These are phyloP conservation scores for Amphiprion ocellaris DNA, from an alignment of 2,113 vertebrate species.

Conservation along the genomic window DNA sequence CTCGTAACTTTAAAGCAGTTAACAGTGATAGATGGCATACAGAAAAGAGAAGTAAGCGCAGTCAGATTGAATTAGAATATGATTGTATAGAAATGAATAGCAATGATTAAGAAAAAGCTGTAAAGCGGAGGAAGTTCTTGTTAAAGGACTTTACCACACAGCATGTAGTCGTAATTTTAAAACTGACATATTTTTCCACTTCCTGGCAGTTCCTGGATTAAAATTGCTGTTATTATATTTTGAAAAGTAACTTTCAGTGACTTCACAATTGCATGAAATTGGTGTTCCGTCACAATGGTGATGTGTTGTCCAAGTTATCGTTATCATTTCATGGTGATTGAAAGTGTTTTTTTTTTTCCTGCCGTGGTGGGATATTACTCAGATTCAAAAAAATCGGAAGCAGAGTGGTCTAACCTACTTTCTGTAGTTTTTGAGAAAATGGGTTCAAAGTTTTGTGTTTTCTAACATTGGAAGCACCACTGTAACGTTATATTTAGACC, in stretches of 20 bases:
- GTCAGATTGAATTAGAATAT: background rate
- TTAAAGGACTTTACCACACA: background rate
- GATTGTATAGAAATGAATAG: background rate
- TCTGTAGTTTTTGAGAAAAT: no score
- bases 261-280: background rate
- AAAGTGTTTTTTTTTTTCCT: background rate
- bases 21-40: slow-evolving; percentile 5
- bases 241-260: background rate
- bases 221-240: background rate
- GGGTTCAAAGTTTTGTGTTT: no score
- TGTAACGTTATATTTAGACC: no score
- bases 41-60: background rate
- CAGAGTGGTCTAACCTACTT: no score
- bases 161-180: background rate
- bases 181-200: background rate
- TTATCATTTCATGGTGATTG: background rate
- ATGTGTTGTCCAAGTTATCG: background rate
- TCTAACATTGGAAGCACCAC: no score
- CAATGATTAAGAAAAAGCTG: background rate
- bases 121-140: no score
- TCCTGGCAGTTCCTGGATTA: background rate
- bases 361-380: background rate
- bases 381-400: background rate
- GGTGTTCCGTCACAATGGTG: background rate
- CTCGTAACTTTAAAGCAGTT: slow-evolving; percentile 23